Conservation (phyloP, 2,113 vertebrate genomes). For the Melanerpes formicivorus region DNA sequence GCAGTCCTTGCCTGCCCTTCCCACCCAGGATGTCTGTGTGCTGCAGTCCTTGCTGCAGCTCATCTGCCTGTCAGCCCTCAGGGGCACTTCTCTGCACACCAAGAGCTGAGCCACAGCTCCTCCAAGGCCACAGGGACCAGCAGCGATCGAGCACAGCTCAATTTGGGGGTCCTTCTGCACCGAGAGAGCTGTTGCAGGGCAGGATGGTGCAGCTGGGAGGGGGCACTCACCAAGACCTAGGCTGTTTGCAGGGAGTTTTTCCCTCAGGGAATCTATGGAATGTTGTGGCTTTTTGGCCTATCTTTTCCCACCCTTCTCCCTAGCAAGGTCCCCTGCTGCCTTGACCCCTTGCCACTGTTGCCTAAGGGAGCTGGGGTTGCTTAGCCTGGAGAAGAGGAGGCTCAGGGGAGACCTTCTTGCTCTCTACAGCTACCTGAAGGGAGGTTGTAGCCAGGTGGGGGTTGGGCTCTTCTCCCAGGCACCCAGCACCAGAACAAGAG, state of each 20-base stretch:
- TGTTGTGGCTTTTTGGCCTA: background rate
- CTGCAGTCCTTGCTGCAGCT: background rate
- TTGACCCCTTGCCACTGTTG: background rate
- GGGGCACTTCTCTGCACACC: background rate
- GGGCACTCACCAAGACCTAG: background rate
- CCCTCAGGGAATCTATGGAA: background rate
- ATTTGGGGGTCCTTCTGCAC: background rate
- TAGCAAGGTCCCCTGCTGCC: background rate
- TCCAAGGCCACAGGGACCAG: background rate
- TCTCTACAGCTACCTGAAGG: no score
- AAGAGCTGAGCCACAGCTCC: background rate
- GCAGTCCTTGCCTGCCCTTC: background rate
- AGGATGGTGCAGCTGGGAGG: background rate
- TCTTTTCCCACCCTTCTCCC: background rate
- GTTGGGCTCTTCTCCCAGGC: no score
- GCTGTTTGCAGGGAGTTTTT: background rate
- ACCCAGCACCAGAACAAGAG: no score
- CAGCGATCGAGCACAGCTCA: background rate
- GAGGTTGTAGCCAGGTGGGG: no score
- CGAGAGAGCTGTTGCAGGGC: background rate
- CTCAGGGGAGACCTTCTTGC: no score
- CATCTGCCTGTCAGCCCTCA: background rate
- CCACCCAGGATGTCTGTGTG: accelerated
- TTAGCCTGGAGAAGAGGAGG: no score
- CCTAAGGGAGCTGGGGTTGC: no score